Percentiles rank a stretch among this genome's conserved stretches.
Conservation (phyloP, 1,140 invertebrate genomes). For the Goniozus legneri region DNA sequence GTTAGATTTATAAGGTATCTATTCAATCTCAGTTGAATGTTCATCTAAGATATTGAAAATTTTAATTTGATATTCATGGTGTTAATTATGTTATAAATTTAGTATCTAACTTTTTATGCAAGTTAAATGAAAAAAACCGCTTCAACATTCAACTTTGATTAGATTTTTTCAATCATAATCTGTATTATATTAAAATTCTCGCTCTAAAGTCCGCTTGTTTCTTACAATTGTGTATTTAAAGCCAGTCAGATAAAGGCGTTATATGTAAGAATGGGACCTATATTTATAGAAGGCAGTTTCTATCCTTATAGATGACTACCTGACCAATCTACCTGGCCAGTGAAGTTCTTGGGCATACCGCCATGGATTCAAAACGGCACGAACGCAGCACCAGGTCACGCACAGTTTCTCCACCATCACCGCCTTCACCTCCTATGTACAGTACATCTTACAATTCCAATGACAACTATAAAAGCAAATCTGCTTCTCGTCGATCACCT, state of each 20-base stretch:
- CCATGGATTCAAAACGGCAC: slow-evolving; percentile 36
- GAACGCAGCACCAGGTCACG: slow-evolving; percentile 30
- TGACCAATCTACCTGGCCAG: slow-evolving; percentile 27
- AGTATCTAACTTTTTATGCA: too few relatives aligned
- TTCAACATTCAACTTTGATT: slow-evolving; percentile 3
- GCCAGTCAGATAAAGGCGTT: slow-evolving; percentile 39
- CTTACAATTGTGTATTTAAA: slow-evolving; percentile 28
- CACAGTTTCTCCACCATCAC: slow-evolving; percentile 38
- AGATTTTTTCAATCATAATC: slow-evolving; percentile 5
- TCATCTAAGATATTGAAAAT: background rate
- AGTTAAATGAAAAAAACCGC: background rate
- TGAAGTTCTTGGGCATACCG: slow-evolving; percentile 15
- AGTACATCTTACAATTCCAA: slow-evolving; percentile 30
- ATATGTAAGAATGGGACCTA: slow-evolving; percentile 25
- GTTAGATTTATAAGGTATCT: too few relatives aligned
- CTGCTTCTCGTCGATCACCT: slow-evolving; percentile 34
- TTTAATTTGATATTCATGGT: background rate
- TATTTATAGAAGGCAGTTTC: slow-evolving; percentile 56
- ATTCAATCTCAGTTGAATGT: too few relatives aligned
- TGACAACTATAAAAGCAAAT: slow-evolving; percentile 36
- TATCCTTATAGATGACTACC: slow-evolving; percentile 52
- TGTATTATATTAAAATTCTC: slow-evolving; percentile 26
- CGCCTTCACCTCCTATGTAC: slow-evolving; percentile 44
- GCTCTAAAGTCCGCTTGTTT: slow-evolving; percentile 32
- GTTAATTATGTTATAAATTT: too few relatives aligned